Percentiles rank a stretch among this genome's conserved stretches.
phyloP scores from a whole-genome alignment of 2,888 invertebrate genomes.

The Acronicta leporina region DNA sequence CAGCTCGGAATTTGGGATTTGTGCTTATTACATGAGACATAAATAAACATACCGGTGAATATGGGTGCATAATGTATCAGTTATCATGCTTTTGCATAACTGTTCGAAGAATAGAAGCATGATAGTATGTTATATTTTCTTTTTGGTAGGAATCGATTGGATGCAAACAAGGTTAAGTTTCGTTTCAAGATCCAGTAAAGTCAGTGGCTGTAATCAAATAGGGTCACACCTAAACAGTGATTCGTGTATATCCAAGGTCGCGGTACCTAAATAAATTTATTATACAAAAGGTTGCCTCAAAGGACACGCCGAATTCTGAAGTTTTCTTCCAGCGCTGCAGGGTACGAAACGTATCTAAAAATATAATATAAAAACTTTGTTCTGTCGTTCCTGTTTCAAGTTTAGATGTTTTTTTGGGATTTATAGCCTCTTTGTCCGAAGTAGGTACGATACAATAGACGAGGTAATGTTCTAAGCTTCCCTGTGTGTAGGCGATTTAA shows the following conservation, averaged over 20 bases:
- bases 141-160: too few relatives aligned
- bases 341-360: conserved; percentile 29
- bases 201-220: conserved; percentile 27
- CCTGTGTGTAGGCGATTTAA: conserved; percentile 6
- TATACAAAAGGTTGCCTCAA: conserved; percentile 68
- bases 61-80: too few relatives aligned
- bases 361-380: conserved; percentile 48
- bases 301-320: conserved; percentile 51
- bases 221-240: conserved; percentile 38
- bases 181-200: conserved; percentile 5
- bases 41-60: too few relatives aligned
- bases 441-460: conserved; percentile 14
- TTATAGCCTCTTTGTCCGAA: conserved; percentile 19
- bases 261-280: conserved; percentile 76
- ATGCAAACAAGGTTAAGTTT: too few relatives aligned
- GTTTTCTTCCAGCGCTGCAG: conserved; percentile 23
- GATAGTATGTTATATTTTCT: too few relatives aligned
- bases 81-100: too few relatives aligned
- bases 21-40: too few relatives aligned
- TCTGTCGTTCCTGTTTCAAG: conserved; percentile 37
- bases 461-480: conserved; percentile 18
- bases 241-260: conserved; percentile 52
- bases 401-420: conserved; percentile 27
- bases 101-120: too few relatives aligned
- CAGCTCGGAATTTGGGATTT: too few relatives aligned